Evolutionary conservation across 2,797 vertebrate species (phyloP), one percentile per base, ranked within the genome.

Genomic region (Rhynchonycteris naso): DNA sequence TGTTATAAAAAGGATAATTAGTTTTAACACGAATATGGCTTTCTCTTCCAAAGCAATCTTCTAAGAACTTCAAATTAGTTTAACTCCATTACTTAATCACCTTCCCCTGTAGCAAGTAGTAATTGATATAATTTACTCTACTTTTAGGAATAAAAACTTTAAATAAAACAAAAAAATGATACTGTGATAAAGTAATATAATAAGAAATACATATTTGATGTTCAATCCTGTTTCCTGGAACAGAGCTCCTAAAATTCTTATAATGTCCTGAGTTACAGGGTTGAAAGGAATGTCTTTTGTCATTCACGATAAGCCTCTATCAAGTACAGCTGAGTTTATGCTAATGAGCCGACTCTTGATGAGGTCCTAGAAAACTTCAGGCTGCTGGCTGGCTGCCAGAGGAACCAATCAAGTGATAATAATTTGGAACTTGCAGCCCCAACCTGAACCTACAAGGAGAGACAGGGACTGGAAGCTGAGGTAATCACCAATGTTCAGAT

Each of bases 21-120:
- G 35, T 85, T 78, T 78, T 76, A 61, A 95, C 13, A 75, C 6
- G 56, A 63, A 74, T 11, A 26, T 38, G 13, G 0, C 2, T 47
- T 94, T 69, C 63, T 83, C 47, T 91, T 85, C 26, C 35, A 61
- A 91, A 96, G 15, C 7, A 38, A 47, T 58, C 19, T 75, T 78
- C 65, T 90, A 78, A 91, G 68, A 81, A 38, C 9, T 54, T 90
- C 8, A 52, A 47, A 30, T 93, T 95, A 54, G 85, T 85, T 86
- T 76, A 71, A 66, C 18, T n/a, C 79, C 43, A 86, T 69, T 79
- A 61, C n/a, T n/a, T 84, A 93, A 69, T 95, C 30, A 69, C 10
- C 15, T 88, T 65, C 15, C 21, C 33, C 19, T 21, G 6, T 56
- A 38, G 35, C 61, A 56, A 68, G 9, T 1, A 26, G 13, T 56